Evolutionary conservation across 1,140 invertebrate genomes (phyloP).

Genomic region (Rhyacophila brunnea): DNA sequence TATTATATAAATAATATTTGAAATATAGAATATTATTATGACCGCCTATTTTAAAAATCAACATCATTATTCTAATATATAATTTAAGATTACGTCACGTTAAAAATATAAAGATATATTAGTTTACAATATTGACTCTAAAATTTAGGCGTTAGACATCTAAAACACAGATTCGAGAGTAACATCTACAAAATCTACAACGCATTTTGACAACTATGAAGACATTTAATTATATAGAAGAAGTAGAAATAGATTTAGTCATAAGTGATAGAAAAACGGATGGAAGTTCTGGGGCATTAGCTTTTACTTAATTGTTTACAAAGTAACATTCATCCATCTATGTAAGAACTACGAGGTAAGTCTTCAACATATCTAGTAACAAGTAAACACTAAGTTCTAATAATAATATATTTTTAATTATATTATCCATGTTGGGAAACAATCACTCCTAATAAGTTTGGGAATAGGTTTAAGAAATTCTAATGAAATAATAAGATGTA

Average conservation of each 20-base stretch:
- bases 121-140: too few relatives aligned
- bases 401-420: too few relatives aligned
- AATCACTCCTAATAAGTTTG: too few relatives aligned
- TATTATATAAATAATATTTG: too few relatives aligned
- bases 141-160: background rate
- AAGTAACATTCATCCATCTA: conserved; percentile 25
- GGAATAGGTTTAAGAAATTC: too few relatives aligned
- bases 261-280: conserved; percentile 41
- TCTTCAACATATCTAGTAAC: conserved; percentile 21
- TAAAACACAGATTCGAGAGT: background rate
- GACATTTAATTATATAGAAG: conserved; percentile 32
- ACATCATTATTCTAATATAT: too few relatives aligned
- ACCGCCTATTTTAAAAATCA: too few relatives aligned
- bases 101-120: too few relatives aligned
- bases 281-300: conserved; percentile 57
- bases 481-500: too few relatives aligned
- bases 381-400: conserved; percentile 4
- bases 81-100: too few relatives aligned
- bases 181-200: conserved; percentile 4
- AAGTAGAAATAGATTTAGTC: conserved; percentile 33
- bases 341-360: conserved; percentile 28
- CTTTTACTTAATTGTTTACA: conserved; percentile 29
- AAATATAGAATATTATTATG: too few relatives aligned
- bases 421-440: too few relatives aligned
- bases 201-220: conserved; percentile 19